Evolutionary conservation across 2,797 vertebrate genomes (phyloP), one percentile per base, ranked within the genome.

Genomic region (Sebastes diploproa): DNA sequence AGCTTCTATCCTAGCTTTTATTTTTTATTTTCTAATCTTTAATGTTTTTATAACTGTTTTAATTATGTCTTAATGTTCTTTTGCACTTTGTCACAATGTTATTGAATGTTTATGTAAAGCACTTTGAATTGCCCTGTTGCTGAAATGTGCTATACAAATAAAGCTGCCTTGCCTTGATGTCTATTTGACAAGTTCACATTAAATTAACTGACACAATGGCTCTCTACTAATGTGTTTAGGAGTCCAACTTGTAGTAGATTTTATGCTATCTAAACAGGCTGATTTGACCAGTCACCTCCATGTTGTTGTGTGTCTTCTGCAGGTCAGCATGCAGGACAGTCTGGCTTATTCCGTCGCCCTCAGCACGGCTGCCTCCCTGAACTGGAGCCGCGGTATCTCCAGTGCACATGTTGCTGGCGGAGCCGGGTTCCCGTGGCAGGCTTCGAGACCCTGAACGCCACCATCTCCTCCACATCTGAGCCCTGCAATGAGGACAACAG

Each of bases 371-470:
- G 72, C 9, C 78, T 86, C 1, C 92, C 90, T 0, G 91, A 92
- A 12, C 82, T 92, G 58, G 94, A 94, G 65, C 91, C 61, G n/a
- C 77, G 93, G n/a, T 94, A 94, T 20, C 93, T 95, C 8, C 95
- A 86, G 82, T 95, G 92, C 90, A 95, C 94, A 12, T 96, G 94
- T 75, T 96, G 95, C 87, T 92, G 90, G 91, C 94, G 84, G 68
- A 94, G 95, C 76, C 92, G 84, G 29, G 84, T 92, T 12, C 75
- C 91, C 3, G 67, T 91, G 9, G 72, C 91, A 0, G 88, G 88
- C 30, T 89, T 92, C 10, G 86, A 94, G 25, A 82, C 65, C 20
- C 58, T 88, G 18, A 84, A 86, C 34, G 63, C 74, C 12, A 5
- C 82, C 4, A 20, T 90, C 4, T 76, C 73, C 13, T 69, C 87